Evolutionary conservation across 2,113 vertebrate species (phyloP).

Genomic region (Anas platyrhynchos): DNA sequence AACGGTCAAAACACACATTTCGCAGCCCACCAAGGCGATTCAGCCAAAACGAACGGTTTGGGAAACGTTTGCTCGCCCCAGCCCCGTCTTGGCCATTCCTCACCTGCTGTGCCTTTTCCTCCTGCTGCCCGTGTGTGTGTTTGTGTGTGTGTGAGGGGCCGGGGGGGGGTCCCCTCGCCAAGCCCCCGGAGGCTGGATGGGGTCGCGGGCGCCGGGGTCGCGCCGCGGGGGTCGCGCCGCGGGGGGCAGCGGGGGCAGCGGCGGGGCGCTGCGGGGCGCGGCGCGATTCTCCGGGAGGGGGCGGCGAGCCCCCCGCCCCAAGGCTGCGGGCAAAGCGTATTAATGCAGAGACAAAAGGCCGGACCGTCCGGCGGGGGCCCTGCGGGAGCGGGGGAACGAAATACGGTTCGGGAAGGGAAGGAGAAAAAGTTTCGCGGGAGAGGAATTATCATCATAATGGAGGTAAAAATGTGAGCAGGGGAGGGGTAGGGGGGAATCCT

Average conservation of each 20-base stretch:
- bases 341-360: constrained; percentile 43
- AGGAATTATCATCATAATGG: constrained; percentile 76
- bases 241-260: not conserved
- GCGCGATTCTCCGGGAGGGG: not conserved
- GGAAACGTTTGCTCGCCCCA: not conserved
- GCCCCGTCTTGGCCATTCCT: not conserved
- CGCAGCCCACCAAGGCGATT: not conserved
- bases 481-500: constrained; percentile 25
- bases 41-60: constrained; percentile 50
- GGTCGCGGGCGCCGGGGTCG: not conserved
- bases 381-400: constrained; percentile 32
- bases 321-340: not conserved
- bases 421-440: constrained; percentile 61
- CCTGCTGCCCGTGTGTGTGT: not conserved
- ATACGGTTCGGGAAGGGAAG: constrained; percentile 12
- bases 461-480: constrained; percentile 61
- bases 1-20: not conserved
- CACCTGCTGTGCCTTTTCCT: not conserved
- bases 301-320: not conserved
- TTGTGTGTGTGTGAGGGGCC: not conserved
- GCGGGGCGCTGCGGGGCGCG: not conserved
- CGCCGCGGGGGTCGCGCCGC: too few species aligned
- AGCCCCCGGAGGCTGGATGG: not conserved
- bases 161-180: not conserved
- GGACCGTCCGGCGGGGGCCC: not conserved